Evolutionary conservation across 37 sponge, comb jelly and placozoan species (phyloP).

Genomic region (Tethya wilhelma): DNA sequence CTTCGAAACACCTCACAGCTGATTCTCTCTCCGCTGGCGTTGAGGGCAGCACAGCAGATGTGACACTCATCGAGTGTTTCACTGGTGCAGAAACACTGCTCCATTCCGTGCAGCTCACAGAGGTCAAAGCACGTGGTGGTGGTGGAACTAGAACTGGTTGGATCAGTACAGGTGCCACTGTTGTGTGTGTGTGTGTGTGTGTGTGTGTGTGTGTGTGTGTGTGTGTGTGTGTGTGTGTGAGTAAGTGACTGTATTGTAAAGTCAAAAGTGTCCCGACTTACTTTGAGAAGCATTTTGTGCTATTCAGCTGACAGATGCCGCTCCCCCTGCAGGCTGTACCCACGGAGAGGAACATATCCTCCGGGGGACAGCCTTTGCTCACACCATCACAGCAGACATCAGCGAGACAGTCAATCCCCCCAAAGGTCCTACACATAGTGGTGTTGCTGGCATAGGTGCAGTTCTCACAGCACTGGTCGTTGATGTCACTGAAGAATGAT

Average conservation of each 20-base stretch:
- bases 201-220: conserved; percentile 20
- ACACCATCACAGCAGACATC: conserved; percentile 17
- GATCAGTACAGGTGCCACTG: conserved; percentile 1
- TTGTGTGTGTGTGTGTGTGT: no score
- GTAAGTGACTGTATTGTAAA: no score
- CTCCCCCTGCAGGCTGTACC: background rate
- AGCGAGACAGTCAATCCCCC: conserved; percentile 1
- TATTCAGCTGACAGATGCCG: conserved; percentile 2
- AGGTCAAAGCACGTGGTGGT: conserved; percentile 22
- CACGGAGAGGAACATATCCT: background rate
- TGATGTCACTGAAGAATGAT: conserved; percentile 50
- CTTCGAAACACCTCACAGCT: background rate
- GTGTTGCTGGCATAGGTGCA: conserved; percentile 3
- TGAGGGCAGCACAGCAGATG: conserved; percentile 3
- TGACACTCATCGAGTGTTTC: conserved; percentile 3
- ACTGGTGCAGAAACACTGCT: conserved; percentile 27
- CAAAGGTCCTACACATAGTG: conserved; percentile 7
- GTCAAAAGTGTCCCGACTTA: no score
- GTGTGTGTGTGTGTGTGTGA: no score
- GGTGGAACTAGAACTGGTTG: background rate
- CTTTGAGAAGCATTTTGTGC: background rate
- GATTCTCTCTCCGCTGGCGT: background rate
- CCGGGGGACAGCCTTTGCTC: background rate
- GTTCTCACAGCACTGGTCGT: conserved; percentile 47
- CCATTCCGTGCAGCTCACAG: conserved; percentile 24